phyloP scores from a whole-genome alignment of 2,888 invertebrate genomes.

The Diaphora mendica region DNA sequence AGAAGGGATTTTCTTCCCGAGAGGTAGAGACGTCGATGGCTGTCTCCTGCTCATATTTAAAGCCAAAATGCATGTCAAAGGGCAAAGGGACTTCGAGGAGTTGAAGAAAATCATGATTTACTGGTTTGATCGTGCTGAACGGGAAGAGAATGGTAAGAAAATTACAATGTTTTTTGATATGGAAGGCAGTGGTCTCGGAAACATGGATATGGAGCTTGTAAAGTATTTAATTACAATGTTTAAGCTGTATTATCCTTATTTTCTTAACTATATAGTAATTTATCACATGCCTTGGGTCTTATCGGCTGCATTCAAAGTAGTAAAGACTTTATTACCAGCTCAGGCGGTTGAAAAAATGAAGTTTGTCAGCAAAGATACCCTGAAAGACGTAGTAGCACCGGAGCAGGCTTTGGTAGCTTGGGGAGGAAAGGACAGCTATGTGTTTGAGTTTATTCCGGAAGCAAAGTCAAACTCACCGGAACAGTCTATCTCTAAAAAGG shows the following conservation, averaged over 20 bases:
- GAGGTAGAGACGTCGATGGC: conserved; percentile 93
- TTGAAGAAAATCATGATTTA: conserved; percentile 93
- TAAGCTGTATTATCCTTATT: conserved; percentile 95
- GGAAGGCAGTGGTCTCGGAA: conserved; percentile 93
- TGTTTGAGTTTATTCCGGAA: conserved; percentile 90
- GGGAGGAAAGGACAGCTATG: conserved; percentile 93
- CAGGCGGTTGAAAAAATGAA: conserved; percentile 96
- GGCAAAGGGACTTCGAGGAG: conserved; percentile 90
- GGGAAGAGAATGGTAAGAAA: conserved; percentile 90
- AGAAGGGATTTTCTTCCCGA: conserved; percentile 92
- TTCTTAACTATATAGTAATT: conserved; percentile 95
- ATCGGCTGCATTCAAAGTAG: conserved; percentile 96
- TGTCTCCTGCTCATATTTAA: conserved; percentile 92
- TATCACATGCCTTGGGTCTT: conserved; percentile 98
- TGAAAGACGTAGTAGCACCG: conserved; percentile 91
- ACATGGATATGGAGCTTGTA: conserved; percentile 97
- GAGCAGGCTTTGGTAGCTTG: conserved; percentile 92
- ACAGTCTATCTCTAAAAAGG: conserved; percentile 79
- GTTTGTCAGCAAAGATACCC: conserved; percentile 91
- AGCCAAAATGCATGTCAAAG: conserved; percentile 93
- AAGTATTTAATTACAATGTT: conserved; percentile 95
- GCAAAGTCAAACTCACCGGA: conserved; percentile 65
- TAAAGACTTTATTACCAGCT: conserved; percentile 94
- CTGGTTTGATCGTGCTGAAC: conserved; percentile 93
- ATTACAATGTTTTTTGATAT: conserved; percentile 96